Evolutionary conservation across 2,797 vertebrate genomes (phyloP).

Genomic region (Champsocephalus esox): DNA sequence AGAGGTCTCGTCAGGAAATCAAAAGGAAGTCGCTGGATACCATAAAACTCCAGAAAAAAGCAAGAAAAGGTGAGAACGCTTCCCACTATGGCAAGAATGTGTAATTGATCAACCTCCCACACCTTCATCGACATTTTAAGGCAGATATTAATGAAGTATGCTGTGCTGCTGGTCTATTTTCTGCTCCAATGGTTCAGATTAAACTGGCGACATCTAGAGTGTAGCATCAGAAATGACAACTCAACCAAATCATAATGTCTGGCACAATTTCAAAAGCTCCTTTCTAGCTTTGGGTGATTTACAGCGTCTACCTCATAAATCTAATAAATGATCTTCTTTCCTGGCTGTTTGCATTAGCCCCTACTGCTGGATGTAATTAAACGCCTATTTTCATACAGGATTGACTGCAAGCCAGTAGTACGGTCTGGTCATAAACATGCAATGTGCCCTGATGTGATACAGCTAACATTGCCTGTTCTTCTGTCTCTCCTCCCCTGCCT

Average conservation of each 20-base stretch:
- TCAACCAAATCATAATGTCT: conserved; percentile 28
- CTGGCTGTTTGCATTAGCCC: conserved; percentile 40
- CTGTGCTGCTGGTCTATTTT: background rate
- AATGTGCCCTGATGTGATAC: conserved; percentile 46
- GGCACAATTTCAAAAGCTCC: conserved; percentile 34
- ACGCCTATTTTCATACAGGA: conserved; percentile 37
- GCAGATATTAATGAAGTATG: background rate
- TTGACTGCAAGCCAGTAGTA: conserved; percentile 15
- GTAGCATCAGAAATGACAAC: conserved; percentile 23
- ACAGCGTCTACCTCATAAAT: conserved; percentile 33
- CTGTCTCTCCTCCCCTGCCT: conserved; percentile 57
- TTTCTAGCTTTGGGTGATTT: conserved; percentile 44
- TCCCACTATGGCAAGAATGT: background rate
- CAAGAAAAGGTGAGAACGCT: conserved; percentile 91
- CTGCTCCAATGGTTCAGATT: conserved; percentile 4
- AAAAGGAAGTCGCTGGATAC: conserved; percentile 98
- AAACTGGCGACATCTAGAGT: conserved; percentile 69
- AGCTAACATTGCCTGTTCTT: conserved; percentile 77
- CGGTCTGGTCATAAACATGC: conserved; percentile 42
- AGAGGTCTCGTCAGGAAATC: conserved; percentile 96
- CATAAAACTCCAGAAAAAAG: conserved; percentile 97
- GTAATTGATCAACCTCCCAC: background rate
- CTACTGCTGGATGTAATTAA: conserved; percentile 53
- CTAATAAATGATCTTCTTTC: conserved; percentile 25
- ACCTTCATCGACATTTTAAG: background rate